Base-by-base conservation (phyloP, 2,797 vertebrate species). In the Galago senegalensis region DNA sequence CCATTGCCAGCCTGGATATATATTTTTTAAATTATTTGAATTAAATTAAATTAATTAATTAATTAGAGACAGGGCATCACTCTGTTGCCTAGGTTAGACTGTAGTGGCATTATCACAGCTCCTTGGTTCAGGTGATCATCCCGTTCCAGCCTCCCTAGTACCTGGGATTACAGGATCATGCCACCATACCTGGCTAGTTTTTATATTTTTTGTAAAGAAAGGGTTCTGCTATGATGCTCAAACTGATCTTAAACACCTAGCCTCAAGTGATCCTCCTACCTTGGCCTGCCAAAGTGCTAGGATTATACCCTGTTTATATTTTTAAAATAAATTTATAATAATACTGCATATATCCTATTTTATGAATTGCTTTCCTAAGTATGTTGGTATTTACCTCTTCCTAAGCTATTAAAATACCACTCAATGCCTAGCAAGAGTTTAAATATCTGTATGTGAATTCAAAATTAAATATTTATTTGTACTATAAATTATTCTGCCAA, bases 401-500 rank as follows among this genome's bases (percentile, higher is more conserved):
- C 23, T 18, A 91, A 92, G 9, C 53, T 96, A 86, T 69, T 91
- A 89, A 80, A 94, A 94, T 34, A 92, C 21, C 73, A 76, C 18
- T 17, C 21, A 79, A 14, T 37, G n/a, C 49, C 40, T 56, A 88
- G 53, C 0, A 91, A 17, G 8, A 94, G 67, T 94, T 56, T 81
- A 90, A 96, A 43, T 85, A 91, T 69, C 18, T 92, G 10, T 63
- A 96, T 0, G 81, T 60, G 56, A 93, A 76, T 94, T 94, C 27
- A 96, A 95, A 97, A 91, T 91, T 20, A 96, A 96, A 7, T 80
- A 92, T 73, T 75, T 94, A 93, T 37, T 92, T 95, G 93, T 23
- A 89, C 31, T 31, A 34, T 80, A 81, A 86, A 77, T 83, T 91
- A 94, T 89, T 85, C n/a, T 94, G 49, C 34, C 37, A 73, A 61